Evolutionary conservation across 1,140 invertebrate species (phyloP).

Genomic region (Drosophila parvula): DNA sequence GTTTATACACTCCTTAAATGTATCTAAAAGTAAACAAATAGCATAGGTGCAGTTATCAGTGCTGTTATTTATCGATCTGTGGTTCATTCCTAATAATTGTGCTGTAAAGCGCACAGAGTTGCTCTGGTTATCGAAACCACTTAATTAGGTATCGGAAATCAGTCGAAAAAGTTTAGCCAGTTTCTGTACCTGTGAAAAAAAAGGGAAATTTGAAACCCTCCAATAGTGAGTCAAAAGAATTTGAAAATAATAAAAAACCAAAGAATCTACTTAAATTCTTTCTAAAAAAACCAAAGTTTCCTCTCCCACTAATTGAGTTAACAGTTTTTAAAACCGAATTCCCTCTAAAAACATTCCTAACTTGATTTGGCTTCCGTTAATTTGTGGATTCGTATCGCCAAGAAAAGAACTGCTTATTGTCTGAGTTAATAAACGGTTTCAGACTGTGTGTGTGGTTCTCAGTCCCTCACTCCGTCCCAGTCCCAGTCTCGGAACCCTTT

Average conservation of each 20-base stretch:
- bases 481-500: constrained; percentile 15
- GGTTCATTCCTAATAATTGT: no score
- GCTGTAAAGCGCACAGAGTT: no score
- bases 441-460: neutral
- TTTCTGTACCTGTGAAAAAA: no score
- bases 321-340: constrained; percentile 12
- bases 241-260: neutral
- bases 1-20: no score
- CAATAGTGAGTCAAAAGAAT: neutral
- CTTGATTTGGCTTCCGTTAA: constrained; percentile 50
- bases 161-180: no score
- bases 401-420: constrained; percentile 45
- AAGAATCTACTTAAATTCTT: neutral
- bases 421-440: constrained; percentile 54
- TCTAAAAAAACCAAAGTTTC: neutral
- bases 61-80: no score
- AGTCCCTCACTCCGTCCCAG: neutral
- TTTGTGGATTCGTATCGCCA: constrained; percentile 30
- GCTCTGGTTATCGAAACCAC: no score
- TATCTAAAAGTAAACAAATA: no score
- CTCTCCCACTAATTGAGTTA: constrained; percentile 8
- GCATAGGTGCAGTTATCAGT: no score
- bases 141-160: no score
- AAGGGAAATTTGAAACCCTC: no score
- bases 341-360: constrained; percentile 24